These are phyloP conservation scores for Brachionus calyciflorus DNA, from an alignment of 1,140 invertebrate species.

Conservation along the genomic window DNA sequence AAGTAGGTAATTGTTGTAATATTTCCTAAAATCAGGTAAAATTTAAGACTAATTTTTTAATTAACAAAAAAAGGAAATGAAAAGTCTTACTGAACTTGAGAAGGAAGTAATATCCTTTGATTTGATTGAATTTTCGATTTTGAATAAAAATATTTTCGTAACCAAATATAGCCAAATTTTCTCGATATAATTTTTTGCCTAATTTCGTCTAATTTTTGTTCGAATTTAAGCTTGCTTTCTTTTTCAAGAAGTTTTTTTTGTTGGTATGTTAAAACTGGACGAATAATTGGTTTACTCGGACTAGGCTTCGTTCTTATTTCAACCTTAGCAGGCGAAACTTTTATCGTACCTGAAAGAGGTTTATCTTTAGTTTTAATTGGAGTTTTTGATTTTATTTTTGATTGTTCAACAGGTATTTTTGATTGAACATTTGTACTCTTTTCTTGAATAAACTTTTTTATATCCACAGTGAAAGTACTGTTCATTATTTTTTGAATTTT, in stretches of 20 bases:
- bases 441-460: neutral
- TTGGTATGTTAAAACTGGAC: neutral
- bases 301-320: neutral
- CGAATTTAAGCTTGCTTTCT: conserved; percentile 9
- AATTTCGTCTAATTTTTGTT: neutral
- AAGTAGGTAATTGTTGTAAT: neutral
- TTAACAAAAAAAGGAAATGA: no score
- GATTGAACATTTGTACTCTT: neutral
- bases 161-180: conserved; percentile 39
- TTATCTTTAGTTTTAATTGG: neutral
- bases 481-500: neutral
- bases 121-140: neutral
- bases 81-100: conserved; percentile 23
- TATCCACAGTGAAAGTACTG: neutral
- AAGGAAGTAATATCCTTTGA: neutral
- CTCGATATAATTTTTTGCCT: neutral
- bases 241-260: conserved; percentile 18
- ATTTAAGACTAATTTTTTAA: no score
- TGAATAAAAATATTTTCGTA: neutral
- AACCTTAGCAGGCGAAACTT: neutral
- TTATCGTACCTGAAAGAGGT: neutral
- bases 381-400: neutral
- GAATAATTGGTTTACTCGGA: neutral
- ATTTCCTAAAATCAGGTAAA: neutral
- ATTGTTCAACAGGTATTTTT: neutral